Conservation (phyloP, 2,113 vertebrate species). For the Podocnemis expansa region DNA sequence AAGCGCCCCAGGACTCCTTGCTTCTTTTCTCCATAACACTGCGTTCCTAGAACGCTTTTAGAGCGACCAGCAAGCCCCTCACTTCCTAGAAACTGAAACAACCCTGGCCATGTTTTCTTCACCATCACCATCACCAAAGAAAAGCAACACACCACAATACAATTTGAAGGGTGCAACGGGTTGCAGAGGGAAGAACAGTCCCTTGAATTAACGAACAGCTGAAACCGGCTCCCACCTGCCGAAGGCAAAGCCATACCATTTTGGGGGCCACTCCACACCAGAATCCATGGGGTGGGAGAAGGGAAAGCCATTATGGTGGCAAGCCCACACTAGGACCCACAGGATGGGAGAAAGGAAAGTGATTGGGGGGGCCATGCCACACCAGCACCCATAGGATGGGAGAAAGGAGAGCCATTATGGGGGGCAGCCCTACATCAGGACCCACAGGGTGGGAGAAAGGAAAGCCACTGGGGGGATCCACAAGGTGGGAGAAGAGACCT, state of each 20-base stretch:
- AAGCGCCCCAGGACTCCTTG: no score
- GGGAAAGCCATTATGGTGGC: neutral
- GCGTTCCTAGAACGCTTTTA: conserved; percentile 51
- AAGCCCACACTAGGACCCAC: no score
- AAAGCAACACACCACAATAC: neutral
- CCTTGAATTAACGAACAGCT: neutral
- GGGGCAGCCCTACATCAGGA: no score
- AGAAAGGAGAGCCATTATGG: no score
- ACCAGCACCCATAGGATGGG: no score
- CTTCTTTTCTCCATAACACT: no score
- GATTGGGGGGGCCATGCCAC: no score
- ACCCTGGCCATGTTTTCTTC: neutral
- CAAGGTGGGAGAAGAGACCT: no score
- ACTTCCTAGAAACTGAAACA: neutral
- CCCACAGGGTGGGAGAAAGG: no score
- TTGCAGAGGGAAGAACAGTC: neutral
- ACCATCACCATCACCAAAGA: neutral
- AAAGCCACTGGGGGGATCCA: no score
- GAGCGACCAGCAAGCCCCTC: neutral
- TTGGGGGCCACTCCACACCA: neutral
- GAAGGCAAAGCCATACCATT: neutral
- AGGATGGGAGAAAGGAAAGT: no score
- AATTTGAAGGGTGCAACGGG: neutral
- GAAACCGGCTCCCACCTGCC: neutral
- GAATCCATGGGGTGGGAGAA: neutral